phyloP scores from a whole-genome alignment of 2,113 vertebrate species.

The Dicrurus megarhynchus region DNA sequence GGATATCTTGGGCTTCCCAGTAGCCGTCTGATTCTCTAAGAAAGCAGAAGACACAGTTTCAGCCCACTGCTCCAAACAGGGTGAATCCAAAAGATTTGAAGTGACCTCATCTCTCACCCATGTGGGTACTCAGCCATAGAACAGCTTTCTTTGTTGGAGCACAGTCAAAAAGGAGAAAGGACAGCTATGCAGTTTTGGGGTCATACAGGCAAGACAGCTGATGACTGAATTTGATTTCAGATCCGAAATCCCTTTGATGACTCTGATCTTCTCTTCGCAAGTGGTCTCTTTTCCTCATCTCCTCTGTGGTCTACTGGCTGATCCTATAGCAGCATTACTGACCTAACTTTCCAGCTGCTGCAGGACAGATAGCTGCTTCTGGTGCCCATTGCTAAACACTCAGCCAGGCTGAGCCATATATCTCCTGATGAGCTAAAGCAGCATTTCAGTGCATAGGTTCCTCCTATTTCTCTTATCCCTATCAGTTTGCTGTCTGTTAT shows the following conservation, averaged over 20 bases:
- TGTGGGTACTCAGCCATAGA: not conserved
- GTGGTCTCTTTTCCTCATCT: not conserved
- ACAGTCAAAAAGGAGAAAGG: not conserved
- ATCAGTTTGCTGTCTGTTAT: not conserved
- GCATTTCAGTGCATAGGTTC: not conserved
- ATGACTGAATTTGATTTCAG: not conserved
- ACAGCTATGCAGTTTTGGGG: not conserved
- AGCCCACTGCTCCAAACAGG: not conserved
- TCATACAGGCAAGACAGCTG: not conserved
- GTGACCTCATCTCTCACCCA: accelerated
- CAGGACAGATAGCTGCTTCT: not conserved
- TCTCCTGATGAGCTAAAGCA: not conserved
- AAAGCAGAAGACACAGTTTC: not conserved
- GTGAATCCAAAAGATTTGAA: not conserved
- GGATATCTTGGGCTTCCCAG: not conserved
- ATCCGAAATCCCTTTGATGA: not conserved
- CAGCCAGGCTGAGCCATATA: not conserved
- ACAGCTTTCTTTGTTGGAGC: not conserved
- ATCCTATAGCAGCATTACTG: not conserved
- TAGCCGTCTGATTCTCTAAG: not conserved
- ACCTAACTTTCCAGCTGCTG: not conserved
- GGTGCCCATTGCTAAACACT: not conserved
- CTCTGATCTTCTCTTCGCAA: not conserved
- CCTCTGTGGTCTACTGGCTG: not conserved
- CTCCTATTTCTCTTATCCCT: not conserved